Base-by-base conservation (phyloP, 2,888 invertebrate species). In the Auanema freiburgensis region DNA sequence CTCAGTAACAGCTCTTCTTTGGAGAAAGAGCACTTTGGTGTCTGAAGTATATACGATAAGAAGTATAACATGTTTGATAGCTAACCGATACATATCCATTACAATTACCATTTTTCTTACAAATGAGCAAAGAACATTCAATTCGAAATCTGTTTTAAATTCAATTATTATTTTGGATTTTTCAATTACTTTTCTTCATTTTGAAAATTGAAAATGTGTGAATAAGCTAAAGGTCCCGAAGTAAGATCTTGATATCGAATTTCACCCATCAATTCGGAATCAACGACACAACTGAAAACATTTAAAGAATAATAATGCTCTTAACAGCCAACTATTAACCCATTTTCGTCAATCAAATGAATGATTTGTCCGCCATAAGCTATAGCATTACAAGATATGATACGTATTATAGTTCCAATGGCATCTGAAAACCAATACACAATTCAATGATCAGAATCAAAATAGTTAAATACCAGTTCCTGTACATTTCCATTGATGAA, bases 21-120 rank as follows among this genome's bases (percentile, higher is more conserved):
- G 12, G 72, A 69, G 56, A 69, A 73, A 21, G 76, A 70, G 51
- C 76, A 76, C 59, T 72, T 74, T n/a, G 76, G 76, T 16, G 76
- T 73, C 76, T 76, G 49, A 46, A 71, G 33, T 33, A 61, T n/a
- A 4, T 6, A 4, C 25, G 3, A 49, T 41, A 18, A 24, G 54
- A 25, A 12, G 43, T 16, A 1, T 1, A 41, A 52, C 51, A 23
- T 14, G 2, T 33, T 33, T 46, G 40, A 25, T 49, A 43, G 46
- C n/a, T 8, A 33, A 55, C 65, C 65, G 44, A 72, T 66, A 56
- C 67, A 72, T 23, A 59, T 60, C 25, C 70, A 56, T 44, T 43
- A 33, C 69, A 72, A 12, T 56, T 40, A 12, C 67, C 69, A 42
- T 59, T 63, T 21, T 66, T 65, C 16, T 56, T 56, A 50, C 73